These are phyloP conservation scores for Caligus rogercresseyi DNA, from an alignment of 1,140 invertebrate genomes.

Conservation along the genomic window DNA sequence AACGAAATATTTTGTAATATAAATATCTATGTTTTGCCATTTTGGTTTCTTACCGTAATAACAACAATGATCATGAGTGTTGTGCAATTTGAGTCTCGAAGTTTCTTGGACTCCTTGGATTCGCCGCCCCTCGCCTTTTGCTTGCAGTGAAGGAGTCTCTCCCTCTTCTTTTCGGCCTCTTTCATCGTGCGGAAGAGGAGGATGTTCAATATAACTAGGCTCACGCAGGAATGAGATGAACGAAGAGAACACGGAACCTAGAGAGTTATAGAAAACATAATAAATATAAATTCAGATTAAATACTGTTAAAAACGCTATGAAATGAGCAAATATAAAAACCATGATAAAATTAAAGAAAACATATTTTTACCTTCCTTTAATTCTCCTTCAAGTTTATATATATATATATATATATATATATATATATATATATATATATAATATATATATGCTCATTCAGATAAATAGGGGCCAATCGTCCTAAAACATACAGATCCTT, in stretches of 20 bases:
- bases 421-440: too few species aligned
- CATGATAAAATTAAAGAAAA: too few species aligned
- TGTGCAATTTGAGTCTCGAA: conserved; percentile 72
- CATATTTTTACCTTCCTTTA: too few species aligned
- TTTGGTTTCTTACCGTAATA: conserved; percentile 44
- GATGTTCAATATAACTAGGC: conserved; percentile 69
- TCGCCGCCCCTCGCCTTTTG: conserved; percentile 22
- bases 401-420: too few species aligned
- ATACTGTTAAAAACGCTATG: too few species aligned
- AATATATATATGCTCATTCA: too few species aligned
- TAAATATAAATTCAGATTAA: conserved; percentile 33
- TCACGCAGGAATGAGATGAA: conserved; percentile 74
- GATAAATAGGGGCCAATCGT: too few species aligned
- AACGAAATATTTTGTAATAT: too few species aligned
- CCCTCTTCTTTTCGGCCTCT: conserved; percentile 52
- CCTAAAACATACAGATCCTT: too few species aligned
- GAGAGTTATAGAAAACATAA: conserved; percentile 35
- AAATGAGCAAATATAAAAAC: too few species aligned
- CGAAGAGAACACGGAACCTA: conserved; percentile 69
- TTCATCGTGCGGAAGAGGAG: conserved; percentile 65
- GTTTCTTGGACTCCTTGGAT: conserved; percentile 52
- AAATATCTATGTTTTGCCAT: too few species aligned
- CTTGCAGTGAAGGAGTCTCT: conserved; percentile 24
- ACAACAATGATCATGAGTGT: conserved; percentile 89
- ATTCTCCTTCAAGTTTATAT: too few species aligned